These are phyloP conservation scores for Oscheius sp. DNA, from an alignment of 1,140 invertebrate genomes.

Conservation along the genomic window DNA sequence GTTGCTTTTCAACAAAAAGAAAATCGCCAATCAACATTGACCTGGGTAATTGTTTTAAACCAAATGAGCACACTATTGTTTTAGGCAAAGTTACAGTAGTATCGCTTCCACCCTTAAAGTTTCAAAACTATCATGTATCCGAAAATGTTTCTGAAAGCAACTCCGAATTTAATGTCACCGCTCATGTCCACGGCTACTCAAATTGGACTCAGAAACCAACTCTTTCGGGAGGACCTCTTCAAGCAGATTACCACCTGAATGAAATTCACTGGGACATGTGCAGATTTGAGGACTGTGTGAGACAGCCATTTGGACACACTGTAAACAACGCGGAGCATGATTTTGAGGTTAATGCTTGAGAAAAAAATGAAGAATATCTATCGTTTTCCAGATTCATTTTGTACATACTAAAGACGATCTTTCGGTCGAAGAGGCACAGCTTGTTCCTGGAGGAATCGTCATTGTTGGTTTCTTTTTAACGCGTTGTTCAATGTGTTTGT, in stretches of 20 bases:
- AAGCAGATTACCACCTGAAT: background rate
- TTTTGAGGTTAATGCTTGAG: background rate
- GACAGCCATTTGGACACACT: background rate
- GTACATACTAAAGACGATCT: background rate
- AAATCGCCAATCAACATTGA: too few relatives aligned
- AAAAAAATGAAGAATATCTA: background rate
- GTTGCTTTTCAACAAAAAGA: too few relatives aligned
- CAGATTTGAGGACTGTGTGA: background rate
- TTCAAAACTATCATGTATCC: too few relatives aligned
- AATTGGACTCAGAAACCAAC: background rate
- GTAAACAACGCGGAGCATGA: background rate
- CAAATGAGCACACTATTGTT: too few relatives aligned
- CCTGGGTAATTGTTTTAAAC: too few relatives aligned
- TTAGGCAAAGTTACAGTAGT: too few relatives aligned
- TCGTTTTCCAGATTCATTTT: background rate
- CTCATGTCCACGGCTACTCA: background rate
- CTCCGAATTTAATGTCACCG: too few relatives aligned
- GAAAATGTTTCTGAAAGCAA: too few relatives aligned
- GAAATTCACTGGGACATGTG: background rate
- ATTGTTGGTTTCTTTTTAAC: too few relatives aligned
- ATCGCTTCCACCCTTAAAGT: too few relatives aligned
- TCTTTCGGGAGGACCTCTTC: background rate
- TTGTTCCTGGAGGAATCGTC: background rate
- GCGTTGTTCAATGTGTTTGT: too few relatives aligned
- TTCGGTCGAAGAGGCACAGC: background rate